These are phyloP conservation scores for Nemopilema nomurai DNA, from an alignment of 30 jellyfish, hydroid and myxozoan genomes.

Conservation along the genomic window DNA sequence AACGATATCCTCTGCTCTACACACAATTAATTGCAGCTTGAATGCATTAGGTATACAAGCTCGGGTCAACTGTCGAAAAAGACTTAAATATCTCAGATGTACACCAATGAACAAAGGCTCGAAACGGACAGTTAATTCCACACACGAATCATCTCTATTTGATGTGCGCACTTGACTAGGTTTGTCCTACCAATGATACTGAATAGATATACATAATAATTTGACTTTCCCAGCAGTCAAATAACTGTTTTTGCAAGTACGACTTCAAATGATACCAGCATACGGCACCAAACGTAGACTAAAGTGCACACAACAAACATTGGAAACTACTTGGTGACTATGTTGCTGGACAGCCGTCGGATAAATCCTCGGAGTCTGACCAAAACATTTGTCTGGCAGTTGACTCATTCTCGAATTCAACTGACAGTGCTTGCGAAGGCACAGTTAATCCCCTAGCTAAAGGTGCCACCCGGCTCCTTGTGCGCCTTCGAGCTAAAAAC, in stretches of 20 bases:
- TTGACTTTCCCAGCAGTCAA: no score
- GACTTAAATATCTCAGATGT: background rate
- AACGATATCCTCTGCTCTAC: no score
- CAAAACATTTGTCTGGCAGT: background rate
- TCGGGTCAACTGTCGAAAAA: no score
- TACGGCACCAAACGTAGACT: no score
- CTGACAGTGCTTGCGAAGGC: slow-evolving; percentile 10
- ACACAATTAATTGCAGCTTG: no score
- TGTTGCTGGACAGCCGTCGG: background rate
- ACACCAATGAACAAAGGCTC: background rate
- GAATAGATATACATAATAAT: no score
- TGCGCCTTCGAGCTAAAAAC: slow-evolving; percentile 11
- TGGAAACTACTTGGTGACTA: background rate
- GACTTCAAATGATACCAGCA: no score
- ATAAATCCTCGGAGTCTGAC: background rate
- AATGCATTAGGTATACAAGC: no score
- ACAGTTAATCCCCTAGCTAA: slow-evolving; percentile 16
- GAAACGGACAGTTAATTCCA: background rate
- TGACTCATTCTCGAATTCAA: background rate
- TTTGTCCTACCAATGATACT: no score
- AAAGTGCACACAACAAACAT: background rate
- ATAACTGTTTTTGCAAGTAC: no score
- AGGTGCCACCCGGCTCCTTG: slow-evolving; percentile 35
- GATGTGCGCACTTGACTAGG: background rate
- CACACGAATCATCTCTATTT: background rate